A percentile compares a stretch with the other conserved stretches of the same genome.
Conservation (phyloP, 2,888 invertebrate genomes). For the Bimastos eiseni region DNA sequence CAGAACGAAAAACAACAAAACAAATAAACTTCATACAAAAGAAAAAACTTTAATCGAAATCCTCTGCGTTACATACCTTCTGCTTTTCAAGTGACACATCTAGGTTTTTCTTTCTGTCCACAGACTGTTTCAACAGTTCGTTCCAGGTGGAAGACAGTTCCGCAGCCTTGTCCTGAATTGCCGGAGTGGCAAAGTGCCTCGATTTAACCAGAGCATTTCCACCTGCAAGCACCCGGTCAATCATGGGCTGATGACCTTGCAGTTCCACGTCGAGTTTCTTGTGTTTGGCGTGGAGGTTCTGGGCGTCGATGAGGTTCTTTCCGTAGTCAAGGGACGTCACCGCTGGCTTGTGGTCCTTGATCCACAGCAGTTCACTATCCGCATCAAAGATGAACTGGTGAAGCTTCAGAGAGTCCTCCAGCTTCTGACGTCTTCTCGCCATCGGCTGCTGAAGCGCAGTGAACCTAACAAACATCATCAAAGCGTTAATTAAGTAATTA, state of each 20-base stretch:
- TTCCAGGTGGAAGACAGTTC: conserved; percentile 75
- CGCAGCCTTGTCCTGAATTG: conserved; percentile 77
- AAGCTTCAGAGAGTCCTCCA: conserved; percentile 85
- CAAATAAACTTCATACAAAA: neutral
- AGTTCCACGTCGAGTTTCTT: conserved; percentile 88
- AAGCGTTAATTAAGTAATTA: neutral
- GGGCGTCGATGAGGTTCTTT: conserved; percentile 86
- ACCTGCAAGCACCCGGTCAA: conserved; percentile 80
- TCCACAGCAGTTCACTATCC: conserved; percentile 91
- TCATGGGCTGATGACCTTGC: conserved; percentile 79
- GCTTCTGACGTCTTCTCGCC: conserved; percentile 72
- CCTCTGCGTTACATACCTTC: conserved; percentile 66
- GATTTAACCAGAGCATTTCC: conserved; percentile 76
- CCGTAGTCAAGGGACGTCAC: conserved; percentile 76
- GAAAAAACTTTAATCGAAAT: too few species aligned
- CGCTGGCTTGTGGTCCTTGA: conserved; percentile 82
- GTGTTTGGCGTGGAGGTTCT: conserved; percentile 88
- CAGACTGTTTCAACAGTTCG: conserved; percentile 73
- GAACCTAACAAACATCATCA: conserved; percentile 63
- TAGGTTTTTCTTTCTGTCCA: conserved; percentile 75
- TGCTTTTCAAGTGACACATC: conserved; percentile 86
- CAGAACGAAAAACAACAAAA: neutral
- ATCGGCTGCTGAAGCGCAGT: conserved; percentile 76
- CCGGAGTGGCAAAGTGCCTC: conserved; percentile 77
- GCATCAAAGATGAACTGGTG: conserved; percentile 93